Evolutionary conservation across 2,797 vertebrate genomes (phyloP), one percentile per base, ranked within the genome.

Genomic region (Dipus sagitta): DNA sequence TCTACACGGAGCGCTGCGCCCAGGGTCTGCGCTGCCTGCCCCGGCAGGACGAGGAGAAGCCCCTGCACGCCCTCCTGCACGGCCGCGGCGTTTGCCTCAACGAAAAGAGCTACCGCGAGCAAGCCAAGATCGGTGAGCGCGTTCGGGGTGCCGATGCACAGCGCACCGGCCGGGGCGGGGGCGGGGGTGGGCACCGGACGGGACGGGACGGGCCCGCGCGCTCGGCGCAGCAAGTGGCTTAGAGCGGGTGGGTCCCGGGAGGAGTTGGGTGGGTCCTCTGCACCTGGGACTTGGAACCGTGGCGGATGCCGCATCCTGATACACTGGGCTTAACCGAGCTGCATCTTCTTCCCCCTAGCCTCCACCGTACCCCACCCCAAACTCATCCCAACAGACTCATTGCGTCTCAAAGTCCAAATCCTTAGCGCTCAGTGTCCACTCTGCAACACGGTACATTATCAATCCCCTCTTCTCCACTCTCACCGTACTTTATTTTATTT

Each of bases 1-100:
- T 99, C 47, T 99, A 99, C 99, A 99, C 99, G 0, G 99, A 99
- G 97, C 99, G 99, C 89, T 99, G 99, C 98, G 98, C 98, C 97
- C 98, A 99, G 91, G 99, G 99, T 89, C 98, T 99, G 82, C 99
- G 99, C 96, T 99, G 99, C 97, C 98, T 99, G 83, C 99, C 99
- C 14, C 98, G 99, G 86, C 99, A 99, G 98, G 99, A 99, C 32
- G 99, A 99, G 98, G 99, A 99, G 98, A 99, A 99, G 94, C 99
- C 99, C 91, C 98, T 99, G 98, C 99, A 99, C 96, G 99, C 99
- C 93, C 98, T 99, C 87, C 99, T 99, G 82, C 99, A 99, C 97
- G 99, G 99, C 97, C 98, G 99, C 93, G 99, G 99, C 94, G 97
- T 99, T 97, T 99, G 99, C 98, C 99, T 99, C 96, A 99, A 99